Percentiles rank a stretch among this genome's conserved stretches.
Conservation (phyloP, 1,140 invertebrate genomes). For the Bombyx mori region DNA sequence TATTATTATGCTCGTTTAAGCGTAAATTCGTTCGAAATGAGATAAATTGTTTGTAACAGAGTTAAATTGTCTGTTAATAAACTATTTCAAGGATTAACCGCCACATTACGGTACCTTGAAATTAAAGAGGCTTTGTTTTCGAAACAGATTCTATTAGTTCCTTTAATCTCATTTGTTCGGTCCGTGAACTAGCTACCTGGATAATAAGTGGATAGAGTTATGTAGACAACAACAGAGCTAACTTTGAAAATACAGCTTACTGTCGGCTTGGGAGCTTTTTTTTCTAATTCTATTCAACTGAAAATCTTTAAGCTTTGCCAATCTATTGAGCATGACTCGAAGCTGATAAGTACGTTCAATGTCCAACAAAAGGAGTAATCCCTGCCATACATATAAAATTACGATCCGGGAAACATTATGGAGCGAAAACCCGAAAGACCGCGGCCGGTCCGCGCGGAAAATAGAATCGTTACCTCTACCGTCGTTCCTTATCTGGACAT, state of each 20-base stretch:
- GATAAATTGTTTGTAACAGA: constrained; percentile 5
- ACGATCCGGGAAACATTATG: background rate
- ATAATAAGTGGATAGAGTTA: too few relatives aligned
- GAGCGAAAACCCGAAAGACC: background rate
- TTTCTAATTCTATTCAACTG: background rate
- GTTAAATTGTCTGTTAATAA: constrained; percentile 25
- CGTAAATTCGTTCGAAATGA: too few relatives aligned
- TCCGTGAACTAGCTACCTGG: too few relatives aligned
- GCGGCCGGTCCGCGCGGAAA: constrained; percentile 19
- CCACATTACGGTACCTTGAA: constrained; percentile 20
- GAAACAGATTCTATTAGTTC: constrained; percentile 11
- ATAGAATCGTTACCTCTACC: constrained; percentile 26
- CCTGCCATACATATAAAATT: background rate
- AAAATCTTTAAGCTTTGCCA: too few relatives aligned
- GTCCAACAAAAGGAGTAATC: too few relatives aligned
- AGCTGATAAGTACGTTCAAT: too few relatives aligned
- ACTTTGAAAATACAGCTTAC: too few relatives aligned
- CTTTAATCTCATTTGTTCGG: constrained; percentile 22
- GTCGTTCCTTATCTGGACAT: constrained; percentile 14
- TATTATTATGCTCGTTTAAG: too few relatives aligned
- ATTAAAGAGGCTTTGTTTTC: constrained; percentile 23
- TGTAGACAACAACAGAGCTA: too few relatives aligned
- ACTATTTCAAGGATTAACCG: constrained; percentile 21
- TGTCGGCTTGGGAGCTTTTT: background rate
- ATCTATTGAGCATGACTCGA: too few relatives aligned